These are phyloP conservation scores for Hylomyscus alleni DNA, from an alignment of 2,797 vertebrate genomes.

Conservation along the genomic window DNA sequence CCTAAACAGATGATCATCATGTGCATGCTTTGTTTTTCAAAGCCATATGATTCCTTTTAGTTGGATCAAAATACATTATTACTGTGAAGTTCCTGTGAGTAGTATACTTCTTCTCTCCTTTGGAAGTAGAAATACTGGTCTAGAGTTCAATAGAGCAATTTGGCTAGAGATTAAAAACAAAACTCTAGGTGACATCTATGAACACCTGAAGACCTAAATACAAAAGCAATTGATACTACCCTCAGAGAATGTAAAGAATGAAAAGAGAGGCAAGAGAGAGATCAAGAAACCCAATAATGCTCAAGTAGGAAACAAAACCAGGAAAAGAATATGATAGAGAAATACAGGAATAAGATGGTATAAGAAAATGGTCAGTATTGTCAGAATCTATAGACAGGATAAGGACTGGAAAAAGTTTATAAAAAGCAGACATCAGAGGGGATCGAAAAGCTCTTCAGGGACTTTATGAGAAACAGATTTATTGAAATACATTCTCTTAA, in stretches of 20 bases:
- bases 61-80: slow-evolving; percentile 38
- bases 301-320: slow-evolving; percentile 53
- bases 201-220: slow-evolving; percentile 33
- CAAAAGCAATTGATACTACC: not conserved
- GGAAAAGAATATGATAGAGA: slow-evolving; percentile 42
- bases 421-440: not conserved
- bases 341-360: not conserved
- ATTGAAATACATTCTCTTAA: slow-evolving; percentile 16
- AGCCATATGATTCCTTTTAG: slow-evolving; percentile 11
- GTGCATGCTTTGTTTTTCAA: not conserved
- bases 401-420: not conserved
- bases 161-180: slow-evolving; percentile 1
- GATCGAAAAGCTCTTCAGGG: not conserved
- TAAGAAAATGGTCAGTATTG: slow-evolving; percentile 16
- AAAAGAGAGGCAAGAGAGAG: slow-evolving; percentile 23
- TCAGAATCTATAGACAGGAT: slow-evolving; percentile 14
- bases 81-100: slow-evolving; percentile 52
- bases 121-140: not conserved
- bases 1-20: slow-evolving; percentile 7
- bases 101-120: not conserved
- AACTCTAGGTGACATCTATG: slow-evolving; percentile 4
- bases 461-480: not conserved
- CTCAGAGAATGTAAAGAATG: not conserved
- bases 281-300: not conserved
- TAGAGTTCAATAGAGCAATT: slow-evolving; percentile 45